Conservation (phyloP, 2,888 invertebrate genomes). For the Pristionchus maxplancki region DNA sequence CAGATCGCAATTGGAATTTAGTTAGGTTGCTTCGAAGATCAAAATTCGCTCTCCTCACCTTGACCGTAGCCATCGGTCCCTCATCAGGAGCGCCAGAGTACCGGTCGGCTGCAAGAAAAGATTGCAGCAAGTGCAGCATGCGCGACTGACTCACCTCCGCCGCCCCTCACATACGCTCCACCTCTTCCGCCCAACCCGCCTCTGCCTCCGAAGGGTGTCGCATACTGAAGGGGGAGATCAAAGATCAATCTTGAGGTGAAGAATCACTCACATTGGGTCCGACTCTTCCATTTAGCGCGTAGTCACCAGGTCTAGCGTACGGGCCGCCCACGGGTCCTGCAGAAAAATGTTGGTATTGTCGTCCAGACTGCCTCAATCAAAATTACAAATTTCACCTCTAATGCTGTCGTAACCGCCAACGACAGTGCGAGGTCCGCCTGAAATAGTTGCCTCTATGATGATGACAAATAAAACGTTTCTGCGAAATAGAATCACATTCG, state of each 20-base stretch:
- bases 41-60: too few relatives aligned
- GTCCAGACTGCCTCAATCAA: not conserved
- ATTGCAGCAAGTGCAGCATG: not conserved
- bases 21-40: too few relatives aligned
- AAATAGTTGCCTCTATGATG: too few relatives aligned
- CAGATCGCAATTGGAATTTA: too few relatives aligned
- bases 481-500: not conserved
- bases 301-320: not conserved
- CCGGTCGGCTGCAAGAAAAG: not conserved
- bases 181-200: not conserved
- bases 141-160: not conserved
- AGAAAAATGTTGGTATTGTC: not conserved
- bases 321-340: not conserved
- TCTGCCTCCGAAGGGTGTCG: not conserved
- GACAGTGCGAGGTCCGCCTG: not conserved
- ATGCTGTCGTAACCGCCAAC: not conserved
- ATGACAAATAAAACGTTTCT: too few relatives aligned
- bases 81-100: not conserved
- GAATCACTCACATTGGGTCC: not conserved
- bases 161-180: not conserved
- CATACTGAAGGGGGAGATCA: not conserved
- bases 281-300: not conserved
- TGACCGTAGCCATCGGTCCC: conserved; percentile 40
- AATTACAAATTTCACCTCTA: not conserved
- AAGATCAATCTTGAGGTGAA: not conserved